Percentiles rank a stretch among this genome's conserved stretches.
Evolutionary conservation across 2,113 vertebrate species (phyloP).

Genomic region (Genyomyrus donnyi): DNA sequence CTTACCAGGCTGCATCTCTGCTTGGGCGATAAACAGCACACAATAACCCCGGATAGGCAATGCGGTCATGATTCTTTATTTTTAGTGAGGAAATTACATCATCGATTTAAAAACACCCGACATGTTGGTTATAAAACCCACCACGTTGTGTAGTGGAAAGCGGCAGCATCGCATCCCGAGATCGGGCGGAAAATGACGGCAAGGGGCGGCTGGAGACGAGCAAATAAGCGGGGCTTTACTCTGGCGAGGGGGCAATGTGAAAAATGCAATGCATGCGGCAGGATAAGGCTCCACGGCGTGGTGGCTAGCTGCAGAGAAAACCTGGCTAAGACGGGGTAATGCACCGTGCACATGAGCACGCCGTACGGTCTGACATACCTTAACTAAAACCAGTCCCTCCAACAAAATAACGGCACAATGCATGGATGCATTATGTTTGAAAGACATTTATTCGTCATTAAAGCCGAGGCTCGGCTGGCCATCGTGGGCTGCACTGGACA

Average conservation of each 20-base stretch:
- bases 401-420: background rate
- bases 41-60: background rate
- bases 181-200: background rate
- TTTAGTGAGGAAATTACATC: slow-evolving; percentile 20
- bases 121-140: slow-evolving; percentile 11
- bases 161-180: background rate
- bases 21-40: background rate
- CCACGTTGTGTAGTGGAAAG: background rate
- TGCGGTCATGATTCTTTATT: slow-evolving; percentile 10
- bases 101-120: slow-evolving; percentile 9
- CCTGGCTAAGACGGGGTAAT: background rate
- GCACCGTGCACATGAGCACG: background rate
- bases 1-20: background rate
- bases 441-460: background rate
- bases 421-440: background rate
- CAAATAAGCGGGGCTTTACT: background rate
- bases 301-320: slow-evolving; percentile 2
- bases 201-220: background rate
- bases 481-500: background rate
- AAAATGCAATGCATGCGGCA: background rate
- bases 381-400: background rate
- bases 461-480: background rate
- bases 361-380: background rate
- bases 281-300: background rate
- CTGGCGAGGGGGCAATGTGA: background rate